phyloP scores from a whole-genome alignment of 2,888 invertebrate species.

The Melikaiella ostensackeni region DNA sequence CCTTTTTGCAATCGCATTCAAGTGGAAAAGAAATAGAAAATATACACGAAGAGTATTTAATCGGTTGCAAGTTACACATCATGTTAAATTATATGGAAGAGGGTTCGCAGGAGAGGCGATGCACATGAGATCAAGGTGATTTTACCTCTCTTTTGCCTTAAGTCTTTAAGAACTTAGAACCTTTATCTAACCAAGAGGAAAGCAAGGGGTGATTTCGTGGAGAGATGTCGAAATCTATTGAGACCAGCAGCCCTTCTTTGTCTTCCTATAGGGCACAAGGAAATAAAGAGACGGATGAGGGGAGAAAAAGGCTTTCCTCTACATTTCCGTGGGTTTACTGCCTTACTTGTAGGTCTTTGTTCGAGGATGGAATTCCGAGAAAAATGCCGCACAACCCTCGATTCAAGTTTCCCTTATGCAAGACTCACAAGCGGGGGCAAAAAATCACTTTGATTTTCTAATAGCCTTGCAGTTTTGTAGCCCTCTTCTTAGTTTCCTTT shows the following conservation, averaged over 20 bases:
- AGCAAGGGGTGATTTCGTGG: background rate
- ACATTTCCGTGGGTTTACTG: background rate
- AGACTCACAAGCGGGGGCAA: background rate
- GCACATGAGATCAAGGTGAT: background rate
- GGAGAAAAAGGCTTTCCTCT: slow-evolving; percentile 47
- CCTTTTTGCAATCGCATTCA: background rate
- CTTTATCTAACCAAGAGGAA: background rate
- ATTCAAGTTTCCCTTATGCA: background rate
- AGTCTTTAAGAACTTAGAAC: background rate
- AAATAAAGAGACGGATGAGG: slow-evolving; percentile 52
- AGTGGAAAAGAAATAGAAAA: background rate
- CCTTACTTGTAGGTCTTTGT: background rate
- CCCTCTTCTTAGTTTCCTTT: background rate
- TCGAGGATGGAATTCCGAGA: background rate
- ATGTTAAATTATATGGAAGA: background rate
- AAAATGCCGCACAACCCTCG: background rate
- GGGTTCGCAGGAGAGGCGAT: background rate
- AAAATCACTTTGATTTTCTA: background rate
- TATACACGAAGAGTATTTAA: background rate
- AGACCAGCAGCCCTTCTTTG: slow-evolving; percentile 54
- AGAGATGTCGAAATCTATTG: slow-evolving; percentile 47
- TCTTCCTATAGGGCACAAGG: slow-evolving; percentile 53
- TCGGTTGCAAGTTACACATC: too few relatives aligned
- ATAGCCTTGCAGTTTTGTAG: background rate
- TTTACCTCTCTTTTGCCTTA: background rate